phyloP scores from a whole-genome alignment of 2,113 vertebrate species.

The Atherinomorus stipes region DNA sequence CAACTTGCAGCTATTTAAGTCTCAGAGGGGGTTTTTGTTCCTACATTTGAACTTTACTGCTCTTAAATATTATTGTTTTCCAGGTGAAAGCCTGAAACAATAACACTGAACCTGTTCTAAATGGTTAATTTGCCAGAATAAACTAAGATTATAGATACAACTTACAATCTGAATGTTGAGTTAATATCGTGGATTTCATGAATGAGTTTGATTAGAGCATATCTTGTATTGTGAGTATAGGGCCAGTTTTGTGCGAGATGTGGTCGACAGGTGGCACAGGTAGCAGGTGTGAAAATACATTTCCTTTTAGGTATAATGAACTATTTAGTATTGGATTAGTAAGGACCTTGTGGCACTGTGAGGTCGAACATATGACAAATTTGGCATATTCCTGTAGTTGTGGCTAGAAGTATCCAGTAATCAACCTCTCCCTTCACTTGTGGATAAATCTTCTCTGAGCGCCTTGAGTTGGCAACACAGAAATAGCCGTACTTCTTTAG shows the following conservation, averaged over 20 bases:
- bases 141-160: no score
- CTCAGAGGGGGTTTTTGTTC: neutral
- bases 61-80: neutral
- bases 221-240: neutral
- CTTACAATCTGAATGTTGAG: no score
- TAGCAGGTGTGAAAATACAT: slow-evolving; percentile 1
- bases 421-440: slow-evolving; percentile 28
- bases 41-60: neutral
- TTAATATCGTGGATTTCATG: neutral
- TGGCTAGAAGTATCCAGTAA: slow-evolving; percentile 44
- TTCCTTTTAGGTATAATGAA: neutral
- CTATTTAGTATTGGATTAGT: neutral
- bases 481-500: neutral
- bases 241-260: neutral
- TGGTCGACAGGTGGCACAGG: neutral
- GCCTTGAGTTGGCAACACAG: slow-evolving; percentile 6
- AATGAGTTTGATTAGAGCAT: neutral
- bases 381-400: slow-evolving; percentile 31
- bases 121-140: neutral
- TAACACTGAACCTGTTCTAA: neutral
- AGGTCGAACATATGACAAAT: slow-evolving; percentile 36
- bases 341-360: neutral
- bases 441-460: slow-evolving; percentile 42
- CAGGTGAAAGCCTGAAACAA: neutral
- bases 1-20: neutral